These are phyloP conservation scores for Shinisaurus crocodilurus DNA, from an alignment of 2,113 vertebrate species.

Conservation along the genomic window DNA sequence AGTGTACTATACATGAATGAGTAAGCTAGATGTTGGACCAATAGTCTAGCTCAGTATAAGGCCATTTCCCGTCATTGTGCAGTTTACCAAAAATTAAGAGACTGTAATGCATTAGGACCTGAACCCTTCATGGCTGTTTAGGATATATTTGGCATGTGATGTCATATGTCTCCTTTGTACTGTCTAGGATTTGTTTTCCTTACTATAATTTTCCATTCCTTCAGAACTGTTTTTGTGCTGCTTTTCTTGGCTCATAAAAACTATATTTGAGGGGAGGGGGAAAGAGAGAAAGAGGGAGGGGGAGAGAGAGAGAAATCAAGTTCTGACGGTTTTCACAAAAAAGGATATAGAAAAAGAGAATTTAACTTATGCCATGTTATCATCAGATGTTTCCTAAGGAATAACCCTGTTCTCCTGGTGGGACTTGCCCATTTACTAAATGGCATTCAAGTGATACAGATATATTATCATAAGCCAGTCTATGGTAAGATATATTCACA, in stretches of 20 bases:
- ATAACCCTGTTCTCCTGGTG: not conserved
- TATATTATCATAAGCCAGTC: not conserved
- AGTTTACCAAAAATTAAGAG: not conserved
- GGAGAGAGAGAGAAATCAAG: not conserved
- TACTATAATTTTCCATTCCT: slow-evolving; percentile 6
- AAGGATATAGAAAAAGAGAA: not conserved
- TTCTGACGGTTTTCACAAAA: not conserved
- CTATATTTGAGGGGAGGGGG: not conserved
- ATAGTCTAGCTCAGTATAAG: not conserved
- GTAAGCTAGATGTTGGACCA: not conserved
- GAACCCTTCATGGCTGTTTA: not conserved
- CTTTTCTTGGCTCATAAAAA: not conserved
- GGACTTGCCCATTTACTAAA: not conserved
- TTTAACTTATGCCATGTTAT: not conserved
- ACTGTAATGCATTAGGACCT: not conserved
- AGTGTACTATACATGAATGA: not conserved
- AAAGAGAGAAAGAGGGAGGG: not conserved
- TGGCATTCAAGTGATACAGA: not conserved
- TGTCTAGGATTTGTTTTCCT: not conserved
- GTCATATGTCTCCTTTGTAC: slow-evolving; percentile 14
- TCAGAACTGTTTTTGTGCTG: slow-evolving; percentile 3
- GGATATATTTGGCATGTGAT: not conserved
- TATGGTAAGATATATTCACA: not conserved
- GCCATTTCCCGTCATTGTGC: not conserved
- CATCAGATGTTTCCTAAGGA: slow-evolving; percentile 13